Evolutionary conservation across 2,888 invertebrate genomes (phyloP), one percentile per base, ranked within the genome.

Genomic region (Acleris cristana): DNA sequence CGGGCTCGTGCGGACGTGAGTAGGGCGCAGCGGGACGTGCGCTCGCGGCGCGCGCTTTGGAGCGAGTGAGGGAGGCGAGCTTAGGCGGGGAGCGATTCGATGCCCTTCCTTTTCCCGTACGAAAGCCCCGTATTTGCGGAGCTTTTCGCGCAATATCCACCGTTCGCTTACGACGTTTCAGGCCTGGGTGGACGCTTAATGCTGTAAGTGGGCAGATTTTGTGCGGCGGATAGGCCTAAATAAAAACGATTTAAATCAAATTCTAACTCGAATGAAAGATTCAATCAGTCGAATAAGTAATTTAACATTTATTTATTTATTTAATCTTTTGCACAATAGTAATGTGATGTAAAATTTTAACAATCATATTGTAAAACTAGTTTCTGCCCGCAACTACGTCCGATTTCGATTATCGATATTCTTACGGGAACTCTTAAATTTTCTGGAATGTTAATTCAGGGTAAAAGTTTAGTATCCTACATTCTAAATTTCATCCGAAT

Each of bases 171-270:
- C 77, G 80, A 53, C 87, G 71, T 85, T 90, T 70, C 75, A 69
- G 40, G 5, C n/a, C 68, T 76, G 72, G 64, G 76, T 67, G 70
- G 79, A 78, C 86, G 87, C 85, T 89, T 89, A 86, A 86, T 84
- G 84, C 85, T 85, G 86, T 90, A 92, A 92, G 91, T 92, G 91
- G 91, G 84, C 90, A 91, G 91, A 92, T 91, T 89, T 89, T 85
- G 84, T 84, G 86, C 85, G 86, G 85, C 85, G 86, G 88, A 90
- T 90, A 90, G 90, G 90, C 92, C 91, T 89, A 90, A 89, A 88
- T 87, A 87, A 87, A 87, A 87, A 82, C 77, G 79, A 81, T 79
- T 79, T 77, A 74, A 84, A 86, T 82, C 76, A 76, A 83, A 84
- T 81, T 80, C 77, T 73, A 65, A 72, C 70, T 71, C 72, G 40